phyloP scores from a whole-genome alignment of 2,797 vertebrate species.

The Silurus lanzhouensis region DNA sequence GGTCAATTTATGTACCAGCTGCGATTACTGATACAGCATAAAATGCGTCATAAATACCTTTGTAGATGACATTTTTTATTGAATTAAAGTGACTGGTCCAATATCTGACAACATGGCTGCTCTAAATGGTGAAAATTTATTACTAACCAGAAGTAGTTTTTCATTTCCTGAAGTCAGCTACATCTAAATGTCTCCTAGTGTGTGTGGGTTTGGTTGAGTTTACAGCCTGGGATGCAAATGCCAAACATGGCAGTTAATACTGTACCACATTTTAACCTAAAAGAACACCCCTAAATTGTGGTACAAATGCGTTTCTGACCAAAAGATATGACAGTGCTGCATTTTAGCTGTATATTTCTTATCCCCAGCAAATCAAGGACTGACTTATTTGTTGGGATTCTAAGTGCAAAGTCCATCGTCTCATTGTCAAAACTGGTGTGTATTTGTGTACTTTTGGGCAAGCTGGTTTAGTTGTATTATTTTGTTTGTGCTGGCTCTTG shows the following conservation, averaged over 20 bases:
- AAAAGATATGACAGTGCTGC: neutral
- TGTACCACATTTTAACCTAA: too few species aligned
- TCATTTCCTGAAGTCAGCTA: neutral
- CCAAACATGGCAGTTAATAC: too few species aligned
- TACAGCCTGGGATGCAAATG: too few species aligned
- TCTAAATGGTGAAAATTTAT: neutral
- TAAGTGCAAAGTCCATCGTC: neutral
- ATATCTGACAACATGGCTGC: neutral
- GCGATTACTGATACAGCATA: neutral
- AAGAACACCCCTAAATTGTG: too few species aligned
- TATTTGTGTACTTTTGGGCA: neutral
- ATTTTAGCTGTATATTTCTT: slow-evolving; percentile 17
- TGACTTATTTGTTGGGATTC: neutral
- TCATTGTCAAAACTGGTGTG: neutral
- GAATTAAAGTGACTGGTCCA: neutral
- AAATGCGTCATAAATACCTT: neutral
- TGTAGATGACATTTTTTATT: neutral
- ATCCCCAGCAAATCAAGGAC: neutral
- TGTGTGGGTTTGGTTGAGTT: too few species aligned
- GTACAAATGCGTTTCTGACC: too few species aligned
- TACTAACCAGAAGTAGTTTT: neutral
- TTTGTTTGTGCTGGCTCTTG: neutral
- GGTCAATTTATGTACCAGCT: neutral
- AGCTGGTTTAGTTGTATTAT: neutral
- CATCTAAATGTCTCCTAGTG: neutral